Base-by-base conservation (phyloP, 2,888 invertebrate genomes). In the Dusona sp. region DNA sequence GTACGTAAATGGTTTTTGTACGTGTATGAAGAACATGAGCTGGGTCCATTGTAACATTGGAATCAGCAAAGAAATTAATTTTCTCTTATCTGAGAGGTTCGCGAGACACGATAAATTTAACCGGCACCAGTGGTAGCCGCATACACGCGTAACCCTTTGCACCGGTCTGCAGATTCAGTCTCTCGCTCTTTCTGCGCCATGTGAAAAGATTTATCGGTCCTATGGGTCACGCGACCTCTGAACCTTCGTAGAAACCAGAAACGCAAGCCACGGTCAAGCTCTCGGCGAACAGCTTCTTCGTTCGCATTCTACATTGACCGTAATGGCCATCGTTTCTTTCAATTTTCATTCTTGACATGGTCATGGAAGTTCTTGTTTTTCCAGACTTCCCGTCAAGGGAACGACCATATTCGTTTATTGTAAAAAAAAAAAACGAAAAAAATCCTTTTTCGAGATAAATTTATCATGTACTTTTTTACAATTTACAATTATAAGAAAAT, bases 41-140 rank as follows among this genome's bases (percentile, higher is more conserved):
- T 33, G 74, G 79, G 79, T 83, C 79, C 79, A 77, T 83, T 79
- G 85, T 86, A 86, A 79, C 83, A 83, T 86, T 79, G 85, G 83
- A 77, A 86, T 79, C 83, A 79, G 77, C 79, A 77, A 83, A 79
- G 85, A 86, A 86, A 86, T 86, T 86, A 86, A 86, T 86, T 83
- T 86, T 51, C 85, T 83, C 83, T 83, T 86, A 86, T 86, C 85
- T 83, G 75, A 68, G 36, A 79, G 79, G 83, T 83, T 77, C 72
- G 79, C 75, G 85, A 83, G 65, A 83, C 77, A 29, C 85, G 75
- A 86, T 86, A 86, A 86, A 86, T 86, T 79, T 83, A 64, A 83
- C 72, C 16, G 6, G 57, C 72, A 77, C 75, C 72, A 79, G 61
- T 48, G 45, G 54, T 70, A 79, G 75, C 79, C 54, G 48, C 85